Conservation (phyloP, 2,797 vertebrate genomes). For the Micropoecilia bifurca region DNA sequence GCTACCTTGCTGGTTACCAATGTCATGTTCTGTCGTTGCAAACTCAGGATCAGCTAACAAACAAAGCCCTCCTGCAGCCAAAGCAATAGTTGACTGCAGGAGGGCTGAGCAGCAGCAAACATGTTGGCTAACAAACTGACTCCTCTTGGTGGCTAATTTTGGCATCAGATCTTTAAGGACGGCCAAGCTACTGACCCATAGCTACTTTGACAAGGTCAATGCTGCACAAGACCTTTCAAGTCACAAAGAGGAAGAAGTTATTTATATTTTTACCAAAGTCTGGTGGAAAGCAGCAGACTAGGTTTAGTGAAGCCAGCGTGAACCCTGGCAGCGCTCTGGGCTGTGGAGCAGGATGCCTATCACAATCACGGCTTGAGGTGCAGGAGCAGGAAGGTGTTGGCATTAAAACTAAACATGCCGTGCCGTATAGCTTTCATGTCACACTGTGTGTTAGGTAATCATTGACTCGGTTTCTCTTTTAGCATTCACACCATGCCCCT, state of each 20-base stretch:
- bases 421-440: conserved; percentile 12
- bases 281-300: conserved; percentile 20
- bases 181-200: neutral
- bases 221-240: conserved; percentile 28
- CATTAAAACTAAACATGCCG: conserved; percentile 11
- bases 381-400: conserved; percentile 19
- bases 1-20: neutral
- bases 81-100: neutral
- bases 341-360: conserved; percentile 15
- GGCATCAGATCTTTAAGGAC: conserved; percentile 13
- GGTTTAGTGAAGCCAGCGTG: conserved; percentile 19
- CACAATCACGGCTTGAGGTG: conserved; percentile 19
- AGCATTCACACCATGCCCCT: conserved; percentile 16
- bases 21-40: neutral
- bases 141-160: neutral
- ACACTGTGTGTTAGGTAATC: conserved; percentile 22
- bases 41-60: neutral
- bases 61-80: neutral
- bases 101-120: neutral
- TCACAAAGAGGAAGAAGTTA: conserved; percentile 16
- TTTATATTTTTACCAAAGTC: conserved; percentile 11
- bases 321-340: conserved; percentile 25
- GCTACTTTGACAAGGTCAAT: neutral
- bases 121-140: neutral
- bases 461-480: conserved; percentile 23